Conservation (phyloP, 2,888 invertebrate genomes). For the Xylota sylvarum region DNA sequence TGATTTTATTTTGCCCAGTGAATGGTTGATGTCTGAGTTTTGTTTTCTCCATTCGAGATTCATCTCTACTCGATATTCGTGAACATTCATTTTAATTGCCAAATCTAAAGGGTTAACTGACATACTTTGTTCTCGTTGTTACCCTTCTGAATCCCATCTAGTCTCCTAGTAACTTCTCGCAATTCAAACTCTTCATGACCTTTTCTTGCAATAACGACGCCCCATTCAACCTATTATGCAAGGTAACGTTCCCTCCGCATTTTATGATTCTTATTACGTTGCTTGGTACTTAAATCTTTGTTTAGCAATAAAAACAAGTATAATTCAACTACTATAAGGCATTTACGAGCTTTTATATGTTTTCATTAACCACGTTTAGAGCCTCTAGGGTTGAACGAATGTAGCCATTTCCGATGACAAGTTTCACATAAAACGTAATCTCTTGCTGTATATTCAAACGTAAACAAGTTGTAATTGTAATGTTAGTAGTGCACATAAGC, state of each 20-base stretch:
- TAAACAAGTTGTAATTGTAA: conserved; percentile 43
- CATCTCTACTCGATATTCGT: too few species aligned
- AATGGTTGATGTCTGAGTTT: too few species aligned
- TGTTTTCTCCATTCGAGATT: too few species aligned
- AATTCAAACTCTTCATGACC: neutral
- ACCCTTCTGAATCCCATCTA: neutral
- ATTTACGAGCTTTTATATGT: conserved; percentile 33
- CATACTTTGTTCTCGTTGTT: neutral
- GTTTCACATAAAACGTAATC: conserved; percentile 38
- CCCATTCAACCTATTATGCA: neutral
- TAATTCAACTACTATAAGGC: conserved; percentile 23
- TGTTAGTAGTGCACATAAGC: conserved; percentile 15
- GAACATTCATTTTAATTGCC: too few species aligned
- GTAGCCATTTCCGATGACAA: conserved; percentile 38
- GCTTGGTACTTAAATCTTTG: neutral
- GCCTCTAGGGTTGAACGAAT: conserved; percentile 11
- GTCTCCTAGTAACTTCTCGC: neutral
- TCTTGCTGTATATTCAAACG: conserved; percentile 13
- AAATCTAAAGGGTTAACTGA: too few species aligned
- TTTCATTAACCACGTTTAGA: conserved; percentile 27
- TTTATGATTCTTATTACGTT: conserved; percentile 5
- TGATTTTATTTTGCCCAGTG: too few species aligned
- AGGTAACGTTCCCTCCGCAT: neutral
- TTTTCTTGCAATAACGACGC: neutral
- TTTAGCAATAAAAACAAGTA: conserved; percentile 15